Percentiles rank a stretch among this genome's conserved stretches.
Conservation (phyloP, 2,797 vertebrate genomes). For the Xenops minutus region DNA sequence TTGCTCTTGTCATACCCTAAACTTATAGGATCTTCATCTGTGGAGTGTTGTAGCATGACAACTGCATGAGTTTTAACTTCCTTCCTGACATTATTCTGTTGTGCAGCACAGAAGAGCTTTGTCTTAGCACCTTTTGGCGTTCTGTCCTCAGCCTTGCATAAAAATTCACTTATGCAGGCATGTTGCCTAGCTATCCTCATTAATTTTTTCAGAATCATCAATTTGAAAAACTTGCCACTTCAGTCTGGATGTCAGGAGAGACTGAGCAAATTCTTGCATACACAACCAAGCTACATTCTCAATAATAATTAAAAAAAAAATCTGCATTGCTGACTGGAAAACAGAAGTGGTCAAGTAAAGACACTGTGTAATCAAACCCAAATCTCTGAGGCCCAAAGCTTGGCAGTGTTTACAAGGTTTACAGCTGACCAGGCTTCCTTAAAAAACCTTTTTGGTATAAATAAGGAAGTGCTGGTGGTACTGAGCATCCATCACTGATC, state of each 20-base stretch:
- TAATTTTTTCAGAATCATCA: not conserved
- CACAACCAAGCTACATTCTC: rapidly evolving
- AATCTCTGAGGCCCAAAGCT: not conserved
- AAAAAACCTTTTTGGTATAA: not conserved
- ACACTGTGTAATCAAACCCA: not conserved
- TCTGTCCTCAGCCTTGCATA: not conserved
- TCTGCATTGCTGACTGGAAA: not conserved
- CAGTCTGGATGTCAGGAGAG: not conserved
- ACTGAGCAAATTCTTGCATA: not conserved
- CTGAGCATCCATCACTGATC: not conserved
- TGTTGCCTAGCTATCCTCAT: rapidly evolving
- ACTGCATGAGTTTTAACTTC: not conserved
- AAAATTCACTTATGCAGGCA: not conserved
- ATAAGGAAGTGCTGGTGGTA: not conserved
- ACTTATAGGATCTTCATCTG: not conserved
- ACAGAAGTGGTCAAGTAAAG: not conserved
- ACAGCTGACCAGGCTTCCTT: not conserved
- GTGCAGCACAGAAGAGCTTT: not conserved
- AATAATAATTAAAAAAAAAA: not conserved
- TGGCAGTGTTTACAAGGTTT: not conserved
- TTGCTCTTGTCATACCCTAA: rapidly evolving
- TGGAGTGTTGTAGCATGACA: not conserved
- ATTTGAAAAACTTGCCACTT: not conserved
- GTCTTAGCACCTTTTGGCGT: not conserved
- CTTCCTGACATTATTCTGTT: not conserved